Evolutionary conservation across 2,888 invertebrate species (phyloP).

Genomic region (Leptinotarsa rubiginosa): DNA sequence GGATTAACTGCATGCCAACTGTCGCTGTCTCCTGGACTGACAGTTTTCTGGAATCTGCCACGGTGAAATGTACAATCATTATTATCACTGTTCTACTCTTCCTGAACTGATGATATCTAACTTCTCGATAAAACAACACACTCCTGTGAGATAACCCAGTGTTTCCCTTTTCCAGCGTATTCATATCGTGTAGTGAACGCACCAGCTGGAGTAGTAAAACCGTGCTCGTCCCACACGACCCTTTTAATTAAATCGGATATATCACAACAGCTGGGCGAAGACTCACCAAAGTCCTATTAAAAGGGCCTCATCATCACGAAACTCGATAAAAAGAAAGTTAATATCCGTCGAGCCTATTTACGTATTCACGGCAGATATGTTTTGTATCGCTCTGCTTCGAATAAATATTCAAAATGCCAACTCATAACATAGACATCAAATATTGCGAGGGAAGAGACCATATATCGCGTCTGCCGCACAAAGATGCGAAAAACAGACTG

Average conservation of each 20-base stretch:
- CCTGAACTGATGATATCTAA: not conserved
- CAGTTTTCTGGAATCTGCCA: too few species aligned
- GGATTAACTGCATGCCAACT: too few species aligned
- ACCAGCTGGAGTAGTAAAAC: conserved; percentile 49
- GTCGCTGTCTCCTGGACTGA: too few species aligned
- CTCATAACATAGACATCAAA: conserved; percentile 26
- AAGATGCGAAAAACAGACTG: too few species aligned
- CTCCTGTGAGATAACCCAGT: not conserved
- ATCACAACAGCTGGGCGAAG: conserved; percentile 58
- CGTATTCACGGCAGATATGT: conserved; percentile 39
- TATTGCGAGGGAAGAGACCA: conserved; percentile 35
- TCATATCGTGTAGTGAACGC: conserved; percentile 41
- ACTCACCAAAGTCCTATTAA: conserved; percentile 46
- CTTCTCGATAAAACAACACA: not conserved
- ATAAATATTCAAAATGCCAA: conserved; percentile 3
- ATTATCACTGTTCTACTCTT: too few species aligned
- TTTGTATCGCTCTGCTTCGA: not conserved
- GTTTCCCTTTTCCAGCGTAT: conserved; percentile 34
- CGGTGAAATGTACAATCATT: too few species aligned
- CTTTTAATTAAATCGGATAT: conserved; percentile 62
- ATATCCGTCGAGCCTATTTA: conserved; percentile 50
- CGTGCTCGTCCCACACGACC: conserved; percentile 40
- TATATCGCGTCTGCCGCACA: not conserved
- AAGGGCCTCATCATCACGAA: conserved; percentile 44
- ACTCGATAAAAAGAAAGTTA: conserved; percentile 56